These are phyloP conservation scores for Campaea margaritaria DNA, from an alignment of 2,888 invertebrate genomes.

Conservation along the genomic window DNA sequence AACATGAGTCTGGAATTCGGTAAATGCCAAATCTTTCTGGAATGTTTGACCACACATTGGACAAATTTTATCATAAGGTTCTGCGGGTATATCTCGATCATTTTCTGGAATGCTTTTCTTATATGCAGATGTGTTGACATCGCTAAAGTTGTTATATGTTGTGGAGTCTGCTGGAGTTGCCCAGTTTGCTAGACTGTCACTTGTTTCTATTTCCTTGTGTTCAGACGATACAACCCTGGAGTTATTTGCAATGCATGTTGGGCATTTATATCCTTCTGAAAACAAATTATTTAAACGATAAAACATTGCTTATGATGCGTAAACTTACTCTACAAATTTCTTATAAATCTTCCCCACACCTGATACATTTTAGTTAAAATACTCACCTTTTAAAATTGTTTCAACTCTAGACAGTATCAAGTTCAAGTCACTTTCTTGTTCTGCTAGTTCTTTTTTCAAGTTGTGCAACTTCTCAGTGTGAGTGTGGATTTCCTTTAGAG, in stretches of 20 bases:
- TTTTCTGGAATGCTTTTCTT: conserved; percentile 59
- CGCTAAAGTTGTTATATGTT: conserved; percentile 68
- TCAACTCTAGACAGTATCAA: conserved; percentile 71
- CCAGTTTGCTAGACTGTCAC: conserved; percentile 78
- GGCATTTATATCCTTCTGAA: conserved; percentile 78
- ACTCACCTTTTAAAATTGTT: conserved; percentile 63
- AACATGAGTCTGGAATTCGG: conserved; percentile 90
- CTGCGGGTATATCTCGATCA: conserved; percentile 51
- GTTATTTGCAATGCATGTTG: conserved; percentile 66
- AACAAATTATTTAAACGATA: conserved; percentile 42
- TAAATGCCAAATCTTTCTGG: conserved; percentile 83
- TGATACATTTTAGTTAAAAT: too few species aligned
- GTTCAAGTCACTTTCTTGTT: conserved; percentile 87
- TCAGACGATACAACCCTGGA: conserved; percentile 64
- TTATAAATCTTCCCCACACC: too few species aligned
- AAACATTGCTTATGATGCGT: too few species aligned
- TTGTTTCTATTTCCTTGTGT: conserved; percentile 80
- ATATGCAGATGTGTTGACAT: conserved; percentile 63
- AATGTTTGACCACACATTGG: conserved; percentile 90
- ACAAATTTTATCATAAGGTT: conserved; percentile 86
- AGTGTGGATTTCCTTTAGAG: conserved; percentile 87
- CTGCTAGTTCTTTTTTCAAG: conserved; percentile 86
- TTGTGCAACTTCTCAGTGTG: conserved; percentile 87
- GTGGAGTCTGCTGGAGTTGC: conserved; percentile 77
- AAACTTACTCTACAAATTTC: too few species aligned